A percentile compares a stretch with the other conserved stretches of the same genome.
These are phyloP conservation scores for Mormyrus lacerda DNA, from an alignment of 2,113 vertebrate genomes.

Conservation along the genomic window DNA sequence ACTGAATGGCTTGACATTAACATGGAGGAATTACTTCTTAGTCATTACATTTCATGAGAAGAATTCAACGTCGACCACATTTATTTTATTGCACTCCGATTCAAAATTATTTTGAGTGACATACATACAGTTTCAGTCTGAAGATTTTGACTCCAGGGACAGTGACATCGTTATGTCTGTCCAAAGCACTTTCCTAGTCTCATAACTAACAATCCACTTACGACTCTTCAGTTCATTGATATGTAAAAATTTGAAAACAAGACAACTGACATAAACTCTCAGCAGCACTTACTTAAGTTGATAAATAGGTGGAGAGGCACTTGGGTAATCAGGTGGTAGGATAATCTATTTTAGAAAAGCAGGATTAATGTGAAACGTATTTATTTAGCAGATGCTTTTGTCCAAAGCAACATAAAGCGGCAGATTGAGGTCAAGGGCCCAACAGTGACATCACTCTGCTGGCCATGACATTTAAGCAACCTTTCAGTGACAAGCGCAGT, in stretches of 20 bases:
- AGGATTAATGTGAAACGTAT: conserved; percentile 5
- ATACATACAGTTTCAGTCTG: not conserved
- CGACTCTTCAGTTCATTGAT: not conserved
- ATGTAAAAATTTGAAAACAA: not conserved
- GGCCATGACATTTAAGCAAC: not conserved
- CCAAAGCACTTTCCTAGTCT: not conserved
- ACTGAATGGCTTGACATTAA: not conserved
- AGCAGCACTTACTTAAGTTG: conserved; percentile 81
- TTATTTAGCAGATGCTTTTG: not conserved
- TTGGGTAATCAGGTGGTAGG: conserved; percentile 81
- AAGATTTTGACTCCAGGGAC: not conserved
- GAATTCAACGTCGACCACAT: not conserved
- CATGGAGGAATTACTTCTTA: not conserved
- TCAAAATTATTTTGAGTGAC: not conserved
- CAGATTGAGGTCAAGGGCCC: not conserved
- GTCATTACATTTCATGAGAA: not conserved
- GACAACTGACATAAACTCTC: not conserved
- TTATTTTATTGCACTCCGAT: not conserved
- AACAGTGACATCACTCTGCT: not conserved
- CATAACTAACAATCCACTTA: not conserved
- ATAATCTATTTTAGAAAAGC: conserved; percentile 67
- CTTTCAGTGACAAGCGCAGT: not conserved
- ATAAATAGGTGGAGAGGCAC: conserved; percentile 82
- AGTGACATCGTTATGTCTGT: not conserved
- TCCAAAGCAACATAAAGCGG: not conserved